Evolutionary conservation across 2,113 vertebrate genomes (phyloP), one percentile per base, ranked within the genome.

Genomic region (Pluvianellus socialis): DNA sequence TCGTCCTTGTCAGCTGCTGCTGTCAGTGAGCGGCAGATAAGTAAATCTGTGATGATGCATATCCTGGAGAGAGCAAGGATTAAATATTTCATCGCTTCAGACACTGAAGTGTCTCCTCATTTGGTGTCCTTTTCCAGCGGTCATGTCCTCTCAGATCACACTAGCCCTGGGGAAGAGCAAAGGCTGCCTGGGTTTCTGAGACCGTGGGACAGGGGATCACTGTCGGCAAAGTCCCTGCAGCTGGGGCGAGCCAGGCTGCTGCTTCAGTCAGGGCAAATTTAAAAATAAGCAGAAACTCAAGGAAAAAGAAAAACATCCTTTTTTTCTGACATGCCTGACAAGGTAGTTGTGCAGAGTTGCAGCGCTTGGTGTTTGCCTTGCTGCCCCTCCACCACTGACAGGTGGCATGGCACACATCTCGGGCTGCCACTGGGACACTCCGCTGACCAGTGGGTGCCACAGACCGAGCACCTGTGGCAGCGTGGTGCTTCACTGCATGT

Each of bases 41-140:
- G 74, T 91, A 94, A 96, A 89, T 91, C 88, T 92, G 84, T 94
- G 79, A 95, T 95, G 91, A 97, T 91, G 95, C 90, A 94, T 62
- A 77, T 62, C 89, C 91, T 16, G 5, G 87, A 75, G 94, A 91
- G 81, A 88, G 59, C 72, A 82, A 61, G 67, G 84, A 96, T 93
- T 96, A 94, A 96, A 95, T 95, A 94, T 94, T 94, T 94, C 86
- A 83, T 94, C 0, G 0, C 55, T 68, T 92, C 91, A 95, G 84
- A 95, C 71, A 83, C 44, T 30, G 86, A 89, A 93, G 85, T 49
- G 19, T 82, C 56, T 94, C 89, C 77, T 92, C 38, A 63, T 85
- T 68, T 61, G 73, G 73, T 94, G 61, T 80, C 35, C 33, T 91
- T 90, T 91, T 30, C 75, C 23, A 35, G 75, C 1, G 12, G 86